Base-by-base conservation (phyloP, 2,113 vertebrate genomes). In the Sylvilagus bachmani region DNA sequence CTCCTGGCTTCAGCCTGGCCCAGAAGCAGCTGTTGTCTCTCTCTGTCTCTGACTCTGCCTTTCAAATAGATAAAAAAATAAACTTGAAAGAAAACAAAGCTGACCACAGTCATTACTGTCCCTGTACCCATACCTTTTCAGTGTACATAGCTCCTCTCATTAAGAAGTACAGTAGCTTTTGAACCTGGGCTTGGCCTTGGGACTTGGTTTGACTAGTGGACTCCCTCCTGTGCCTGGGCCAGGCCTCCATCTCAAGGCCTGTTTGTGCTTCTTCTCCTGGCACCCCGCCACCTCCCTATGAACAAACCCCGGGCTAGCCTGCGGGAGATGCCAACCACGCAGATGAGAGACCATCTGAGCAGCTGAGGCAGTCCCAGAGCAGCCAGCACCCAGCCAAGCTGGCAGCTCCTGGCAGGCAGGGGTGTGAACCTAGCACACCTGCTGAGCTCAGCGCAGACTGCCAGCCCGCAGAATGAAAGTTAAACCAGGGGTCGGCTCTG, bases 251-350 rank as follows among this genome's bases (percentile, higher is more conserved):
- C 22, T 81, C 93, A 80, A 86, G 67, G 83, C 53, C 44, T 64
- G 24, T 81, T 91, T 87, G 58, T 67, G 82, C 29, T 55, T 36
- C 13, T 21, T 71, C n/a, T 95, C 64, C 70, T 87, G 83, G 36
- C 36, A 75, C 51, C 38, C 61, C 31, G 61, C 19, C 53, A 44
- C 25, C 69, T 91, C n/a, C 67, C 58, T 67, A 2, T 61, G 75
- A 95, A 81, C 33, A 49, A 44, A 91, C 55, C 33, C 38, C 69
- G 19, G 83, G 89, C 61, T 81, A 73, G 58, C 67, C 33, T 81
- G 66, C 77, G 58, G 31, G 51, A 49, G 44, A 79, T 51, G n/a
- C 0, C 8, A 33, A 66, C n/a, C 24, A 3, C 3, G 14, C 2
- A 1, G 62, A 81, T 51, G 69, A 95, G 81, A 53, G 36, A 82